Evolutionary conservation across 2,888 invertebrate species (phyloP), one percentile per base, ranked within the genome.

Genomic region (Synergus umbraculus): DNA sequence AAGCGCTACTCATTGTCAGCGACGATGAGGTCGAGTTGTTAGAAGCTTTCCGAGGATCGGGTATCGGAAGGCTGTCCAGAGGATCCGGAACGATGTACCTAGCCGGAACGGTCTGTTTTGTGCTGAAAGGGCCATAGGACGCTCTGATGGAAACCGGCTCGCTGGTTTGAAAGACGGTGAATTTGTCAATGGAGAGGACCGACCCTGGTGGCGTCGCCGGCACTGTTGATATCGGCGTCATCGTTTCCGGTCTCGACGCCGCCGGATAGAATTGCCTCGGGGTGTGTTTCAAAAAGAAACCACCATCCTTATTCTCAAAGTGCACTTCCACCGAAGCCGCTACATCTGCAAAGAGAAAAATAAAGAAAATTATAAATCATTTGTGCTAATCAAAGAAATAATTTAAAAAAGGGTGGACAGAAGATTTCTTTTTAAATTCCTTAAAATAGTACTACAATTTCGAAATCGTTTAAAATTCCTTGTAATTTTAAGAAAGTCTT

Each of bases 41-140:
- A n/a, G 80, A 86, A 78, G 88, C 90, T 78, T 88, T 85, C 9
- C 89, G 83, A 12, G 85, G 86, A 77, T 93, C 93, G 78, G 92
- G 86, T 0, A 87, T 88, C 2, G 94, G 94, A 22, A 92, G 84
- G 46, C 94, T 94, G 88, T 96, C 96, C 82, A 96, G 92, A 0
- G 96, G 96, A 92, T 97, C 97, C 8, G 97, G 97, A 76, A 97
- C 97, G 82, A 97, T 96, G 90, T 97, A 97, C 64, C 96, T 94
- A 2, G 97, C 97, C 60, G 98, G 97, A 60, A 98, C 97, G 0
- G 98, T 98, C 93, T 98, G 98, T 90, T 98, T 98, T 78, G 98
- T 98, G 86, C 97, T 97, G 93, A 98, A 98, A 9, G 98, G 98
- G 5, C 98, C 98, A 91, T 98, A 98, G 63, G 96, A 97, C 76